phyloP scores from a whole-genome alignment of 2,797 vertebrate species.

The Enteromius thamalakanensis region DNA sequence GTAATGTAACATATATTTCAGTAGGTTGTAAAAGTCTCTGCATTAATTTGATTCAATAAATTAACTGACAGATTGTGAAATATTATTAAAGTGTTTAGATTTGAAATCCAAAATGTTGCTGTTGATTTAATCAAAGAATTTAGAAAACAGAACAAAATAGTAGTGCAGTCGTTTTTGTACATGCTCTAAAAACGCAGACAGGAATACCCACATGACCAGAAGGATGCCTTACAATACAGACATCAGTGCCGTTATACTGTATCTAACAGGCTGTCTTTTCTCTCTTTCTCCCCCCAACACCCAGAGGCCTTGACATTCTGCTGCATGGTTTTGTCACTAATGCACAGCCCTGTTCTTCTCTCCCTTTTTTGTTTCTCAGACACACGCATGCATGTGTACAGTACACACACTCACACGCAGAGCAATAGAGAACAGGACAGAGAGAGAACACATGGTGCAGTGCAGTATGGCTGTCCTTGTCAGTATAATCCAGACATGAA shows the following conservation, averaged over 20 bases:
- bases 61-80: background rate
- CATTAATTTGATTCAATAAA: background rate
- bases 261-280: constrained; percentile 44
- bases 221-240: background rate
- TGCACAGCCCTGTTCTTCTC: constrained; percentile 46
- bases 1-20: background rate
- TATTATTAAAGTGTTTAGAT: background rate
- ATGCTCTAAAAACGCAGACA: background rate
- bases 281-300: constrained; percentile 54
- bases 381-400: constrained; percentile 46
- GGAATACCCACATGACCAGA: constrained; percentile 14
- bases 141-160: background rate
- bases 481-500: constrained; percentile 13
- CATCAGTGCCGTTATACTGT: background rate
- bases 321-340: constrained; percentile 61
- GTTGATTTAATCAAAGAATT: background rate
- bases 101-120: background rate
- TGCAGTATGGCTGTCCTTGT: background rate
- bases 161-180: background rate
- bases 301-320: constrained; percentile 64
- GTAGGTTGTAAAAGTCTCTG: background rate
- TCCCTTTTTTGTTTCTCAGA: constrained; percentile 60
- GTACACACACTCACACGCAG: constrained; percentile 14
- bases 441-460: constrained; percentile 51
- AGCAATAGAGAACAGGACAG: constrained; percentile 23